These are phyloP conservation scores for Laupala kohalensis DNA, from an alignment of 1,140 invertebrate species.

Conservation along the genomic window DNA sequence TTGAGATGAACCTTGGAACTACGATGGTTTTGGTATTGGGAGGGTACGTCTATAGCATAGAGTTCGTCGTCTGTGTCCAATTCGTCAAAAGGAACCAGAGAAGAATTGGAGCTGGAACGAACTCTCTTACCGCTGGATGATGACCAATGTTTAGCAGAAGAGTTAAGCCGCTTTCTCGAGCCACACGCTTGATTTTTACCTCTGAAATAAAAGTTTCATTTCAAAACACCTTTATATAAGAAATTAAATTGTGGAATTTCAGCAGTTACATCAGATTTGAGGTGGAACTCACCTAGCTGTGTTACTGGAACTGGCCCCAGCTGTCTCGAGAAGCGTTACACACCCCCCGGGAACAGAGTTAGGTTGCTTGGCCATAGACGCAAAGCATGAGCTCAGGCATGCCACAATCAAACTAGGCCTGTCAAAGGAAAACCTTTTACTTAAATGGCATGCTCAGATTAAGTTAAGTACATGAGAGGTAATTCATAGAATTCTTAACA, in stretches of 20 bases:
- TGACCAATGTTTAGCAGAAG: neutral
- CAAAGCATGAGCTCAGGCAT: slow-evolving; percentile 18
- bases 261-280: too few species aligned
- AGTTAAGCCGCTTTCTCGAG: neutral
- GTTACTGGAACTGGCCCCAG: slow-evolving; percentile 13
- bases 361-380: slow-evolving; percentile 34
- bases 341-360: slow-evolving; percentile 28
- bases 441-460: neutral
- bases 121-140: neutral
- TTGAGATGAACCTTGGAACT: neutral
- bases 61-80: neutral
- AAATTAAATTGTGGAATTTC: neutral
- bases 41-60: neutral
- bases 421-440: slow-evolving; percentile 3
- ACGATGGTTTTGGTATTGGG: neutral
- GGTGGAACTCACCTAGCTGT: neutral
- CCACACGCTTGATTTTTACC: neutral
- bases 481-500: too few species aligned
- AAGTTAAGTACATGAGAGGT: too few species aligned
- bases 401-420: slow-evolving; percentile 19
- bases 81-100: neutral
- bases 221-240: neutral
- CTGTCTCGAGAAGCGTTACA: slow-evolving; percentile 18
- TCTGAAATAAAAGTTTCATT: neutral
- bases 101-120: neutral